Conservation (phyloP, 2,888 invertebrate species). For the Agonopterix heracliana region DNA sequence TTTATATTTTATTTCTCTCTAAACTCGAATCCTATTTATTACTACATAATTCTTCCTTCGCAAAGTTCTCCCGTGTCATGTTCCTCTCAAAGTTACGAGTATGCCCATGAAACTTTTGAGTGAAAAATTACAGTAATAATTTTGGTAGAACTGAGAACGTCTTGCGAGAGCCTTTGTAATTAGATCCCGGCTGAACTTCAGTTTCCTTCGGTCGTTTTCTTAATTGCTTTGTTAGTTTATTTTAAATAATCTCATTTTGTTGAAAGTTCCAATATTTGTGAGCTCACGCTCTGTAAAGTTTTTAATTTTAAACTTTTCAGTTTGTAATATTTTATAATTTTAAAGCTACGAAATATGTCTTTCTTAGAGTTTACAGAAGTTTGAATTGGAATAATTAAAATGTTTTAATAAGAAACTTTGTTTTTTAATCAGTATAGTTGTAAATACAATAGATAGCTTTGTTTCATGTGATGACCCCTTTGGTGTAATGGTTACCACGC, state of each 20-base stretch:
- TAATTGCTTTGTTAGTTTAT: slow-evolving; percentile 49
- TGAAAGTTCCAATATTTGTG: slow-evolving; percentile 5
- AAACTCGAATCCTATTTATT: slow-evolving; percentile 40
- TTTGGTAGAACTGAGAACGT: slow-evolving; percentile 50
- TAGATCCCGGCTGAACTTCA: slow-evolving; percentile 49
- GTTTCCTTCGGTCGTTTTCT: slow-evolving; percentile 41
- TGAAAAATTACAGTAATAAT: slow-evolving; percentile 68
- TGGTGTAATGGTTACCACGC: too few species aligned
- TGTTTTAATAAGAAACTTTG: not conserved
- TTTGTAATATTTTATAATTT: not conserved
- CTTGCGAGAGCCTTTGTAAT: slow-evolving; percentile 51
- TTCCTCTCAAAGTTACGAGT: slow-evolving; percentile 32
- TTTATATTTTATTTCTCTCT: slow-evolving; percentile 25
- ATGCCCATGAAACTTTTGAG: slow-evolving; percentile 52
- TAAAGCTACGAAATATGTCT: too few species aligned
- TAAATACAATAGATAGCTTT: too few species aligned
- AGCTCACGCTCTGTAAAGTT: not conserved
- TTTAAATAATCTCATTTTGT: slow-evolving; percentile 14
- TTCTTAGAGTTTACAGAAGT: too few species aligned
- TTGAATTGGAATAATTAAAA: too few species aligned
- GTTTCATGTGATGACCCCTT: too few species aligned
- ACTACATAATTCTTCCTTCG: slow-evolving; percentile 39
- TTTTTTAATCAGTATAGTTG: not conserved
- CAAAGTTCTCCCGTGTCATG: slow-evolving; percentile 32
- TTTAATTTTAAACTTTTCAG: not conserved